Conservation (phyloP, 2,113 vertebrate species). For the Vulpes vulpes region DNA sequence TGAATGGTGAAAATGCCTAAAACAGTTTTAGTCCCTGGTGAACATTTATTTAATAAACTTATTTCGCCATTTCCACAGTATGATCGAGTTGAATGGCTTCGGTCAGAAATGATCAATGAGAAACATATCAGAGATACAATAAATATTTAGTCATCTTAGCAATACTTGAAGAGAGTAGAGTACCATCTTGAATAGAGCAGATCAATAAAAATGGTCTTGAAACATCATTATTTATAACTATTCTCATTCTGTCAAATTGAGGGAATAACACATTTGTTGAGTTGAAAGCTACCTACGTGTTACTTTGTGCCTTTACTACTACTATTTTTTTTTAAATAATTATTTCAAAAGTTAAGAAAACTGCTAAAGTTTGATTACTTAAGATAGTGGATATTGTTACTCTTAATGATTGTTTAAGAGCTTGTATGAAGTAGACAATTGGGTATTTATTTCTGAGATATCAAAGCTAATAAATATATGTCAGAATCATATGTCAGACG, state of each 20-base stretch:
- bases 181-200: neutral
- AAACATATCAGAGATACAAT: neutral
- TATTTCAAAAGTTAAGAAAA: slow-evolving; percentile 31
- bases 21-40: neutral
- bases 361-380: slow-evolving; percentile 30
- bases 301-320: slow-evolving; percentile 46
- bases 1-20: slow-evolving; percentile 19
- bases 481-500: neutral
- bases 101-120: slow-evolving; percentile 45
- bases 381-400: neutral
- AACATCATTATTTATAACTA: neutral
- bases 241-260: neutral
- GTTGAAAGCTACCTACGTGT: neutral
- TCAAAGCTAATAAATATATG: neutral
- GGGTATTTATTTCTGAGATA: slow-evolving; percentile 26
- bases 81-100: slow-evolving; percentile 60
- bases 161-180: neutral
- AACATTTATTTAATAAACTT: slow-evolving; percentile 43
- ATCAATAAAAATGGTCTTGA: slow-evolving; percentile 5
- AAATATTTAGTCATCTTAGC: slow-evolving; percentile 26
- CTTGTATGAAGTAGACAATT: neutral
- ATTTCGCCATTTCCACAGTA: slow-evolving; percentile 18
- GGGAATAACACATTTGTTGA: neutral
- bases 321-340: neutral
- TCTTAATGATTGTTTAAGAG: slow-evolving; percentile 33